These are phyloP conservation scores for Tyto alba DNA, from an alignment of 2,113 vertebrate genomes.

Conservation along the genomic window DNA sequence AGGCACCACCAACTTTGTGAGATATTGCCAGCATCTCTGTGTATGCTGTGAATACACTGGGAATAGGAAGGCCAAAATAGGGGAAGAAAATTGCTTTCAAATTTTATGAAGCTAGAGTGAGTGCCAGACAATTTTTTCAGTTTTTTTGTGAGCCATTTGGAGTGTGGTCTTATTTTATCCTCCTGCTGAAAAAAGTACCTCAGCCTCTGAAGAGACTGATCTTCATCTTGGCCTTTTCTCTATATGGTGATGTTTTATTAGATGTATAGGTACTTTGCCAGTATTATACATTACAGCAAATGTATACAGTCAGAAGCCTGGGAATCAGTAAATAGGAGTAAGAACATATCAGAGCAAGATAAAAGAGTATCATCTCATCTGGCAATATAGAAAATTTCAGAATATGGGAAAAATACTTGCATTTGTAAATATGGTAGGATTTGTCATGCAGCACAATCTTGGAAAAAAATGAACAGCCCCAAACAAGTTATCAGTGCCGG, in stretches of 20 bases:
- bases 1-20: conserved; percentile 33
- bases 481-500: neutral
- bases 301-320: neutral
- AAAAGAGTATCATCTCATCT: neutral
- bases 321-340: neutral
- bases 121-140: neutral
- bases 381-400: neutral
- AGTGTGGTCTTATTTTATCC: neutral
- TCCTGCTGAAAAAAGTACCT: neutral
- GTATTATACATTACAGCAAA: neutral
- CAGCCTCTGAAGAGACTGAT: neutral
- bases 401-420: neutral
- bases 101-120: neutral
- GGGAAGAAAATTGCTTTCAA: conserved; percentile 21
- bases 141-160: neutral
- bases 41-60: neutral
- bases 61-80: neutral
- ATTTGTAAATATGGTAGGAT: neutral
- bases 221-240: neutral
- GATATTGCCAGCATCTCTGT: neutral
- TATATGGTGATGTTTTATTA: neutral
- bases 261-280: neutral
- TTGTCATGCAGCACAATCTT: neutral
- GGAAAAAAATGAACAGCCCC: neutral
- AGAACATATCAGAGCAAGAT: neutral